These are phyloP conservation scores for Zalophus californianus DNA, from an alignment of 2,797 vertebrate genomes.

Conservation along the genomic window DNA sequence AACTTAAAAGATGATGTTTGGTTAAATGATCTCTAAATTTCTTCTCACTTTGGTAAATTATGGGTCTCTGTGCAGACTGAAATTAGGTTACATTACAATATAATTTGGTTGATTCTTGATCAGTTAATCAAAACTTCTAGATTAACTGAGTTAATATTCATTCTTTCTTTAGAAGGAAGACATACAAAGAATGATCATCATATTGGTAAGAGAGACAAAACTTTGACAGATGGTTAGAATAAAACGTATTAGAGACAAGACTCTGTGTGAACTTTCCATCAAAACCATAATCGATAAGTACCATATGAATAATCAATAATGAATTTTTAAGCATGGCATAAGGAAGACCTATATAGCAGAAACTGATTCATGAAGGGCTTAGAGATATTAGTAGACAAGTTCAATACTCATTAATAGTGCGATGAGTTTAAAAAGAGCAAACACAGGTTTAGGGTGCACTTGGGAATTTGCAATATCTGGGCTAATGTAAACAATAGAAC, in stretches of 20 bases:
- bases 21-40: not conserved
- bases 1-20: not conserved
- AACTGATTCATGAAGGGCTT: not conserved
- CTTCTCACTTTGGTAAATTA: not conserved
- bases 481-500: not conserved
- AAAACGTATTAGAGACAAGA: not conserved
- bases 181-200: not conserved
- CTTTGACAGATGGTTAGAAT: not conserved
- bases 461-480: not conserved
- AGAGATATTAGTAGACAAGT: not conserved
- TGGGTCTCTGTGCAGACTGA: not conserved
- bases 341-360: not conserved
- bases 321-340: not conserved
- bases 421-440: slow-evolving; percentile 9
- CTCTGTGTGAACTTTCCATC: not conserved
- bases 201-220: not conserved
- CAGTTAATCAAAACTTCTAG: not conserved
- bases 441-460: not conserved
- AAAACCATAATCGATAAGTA: not conserved
- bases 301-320: not conserved
- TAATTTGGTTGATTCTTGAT: not conserved
- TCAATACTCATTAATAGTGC: not conserved
- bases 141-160: not conserved
- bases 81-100: not conserved
- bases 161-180: not conserved